Base-by-base conservation (phyloP, 2,113 vertebrate genomes). In the Ornithorhynchus anatinus region DNA sequence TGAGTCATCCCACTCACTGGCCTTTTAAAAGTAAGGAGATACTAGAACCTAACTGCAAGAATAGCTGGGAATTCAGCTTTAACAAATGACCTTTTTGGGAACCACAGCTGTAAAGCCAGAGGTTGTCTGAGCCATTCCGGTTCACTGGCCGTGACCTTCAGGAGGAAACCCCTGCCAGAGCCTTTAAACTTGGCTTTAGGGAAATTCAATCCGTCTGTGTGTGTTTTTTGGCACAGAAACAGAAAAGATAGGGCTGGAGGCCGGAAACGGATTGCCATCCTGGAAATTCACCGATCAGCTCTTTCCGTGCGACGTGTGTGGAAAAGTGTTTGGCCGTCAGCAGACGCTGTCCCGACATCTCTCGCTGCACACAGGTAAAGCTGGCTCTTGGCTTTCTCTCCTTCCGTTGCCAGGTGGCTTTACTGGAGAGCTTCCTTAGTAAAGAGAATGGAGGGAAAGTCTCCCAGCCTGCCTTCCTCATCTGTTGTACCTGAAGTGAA, bases 251-350 rank as follows among this genome's bases (percentile, higher is more conserved):
- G 92, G 92, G 27, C 89, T 93, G 42, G 96, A 98, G 84, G 92
- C 91, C 39, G 96, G 95, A 81, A 97, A 97, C 5, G 96, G 96
- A 74, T 90, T 96, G 43, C 86, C 96, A 7, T 94, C 94, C 53
- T 98, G 97, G 97, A 96, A 96, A 71, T 92, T 97, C 62, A 97
- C 89, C 0, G 96, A 99, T 68, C 98, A 99, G 90, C 96, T 98
- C 83, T 98, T 95, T 84, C 96, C 97, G 53, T 99, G 97, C 72
- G 94, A 96, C 0, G 92, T 99, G 67, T 99, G 98, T 82, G 96
- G 98, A 67, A 99, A 99, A 89, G 98, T 99, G 77, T 99, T 99
- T 43, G 98, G 98, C 48, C 90, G 97, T 61, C 98, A 99, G 87
- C 97, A 99, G 91, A 99, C 98, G 1, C 91, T 99, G 72, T 98